Base-by-base conservation (phyloP, 2,797 vertebrate species). In the Novumbra hubbsi region DNA sequence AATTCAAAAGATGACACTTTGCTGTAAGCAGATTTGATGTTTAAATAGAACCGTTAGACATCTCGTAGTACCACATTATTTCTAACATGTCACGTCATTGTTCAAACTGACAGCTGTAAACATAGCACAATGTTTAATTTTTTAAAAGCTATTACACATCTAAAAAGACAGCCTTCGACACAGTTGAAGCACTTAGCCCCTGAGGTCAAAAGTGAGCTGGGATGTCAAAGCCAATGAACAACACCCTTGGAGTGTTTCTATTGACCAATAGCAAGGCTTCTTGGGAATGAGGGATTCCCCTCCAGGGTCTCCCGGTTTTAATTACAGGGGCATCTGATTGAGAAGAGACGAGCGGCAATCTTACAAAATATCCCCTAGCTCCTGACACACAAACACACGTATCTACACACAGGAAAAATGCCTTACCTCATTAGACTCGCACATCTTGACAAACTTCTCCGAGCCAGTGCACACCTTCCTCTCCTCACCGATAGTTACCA, bases 391-490 rank as follows among this genome's bases (percentile, higher is more conserved):
- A 38, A 14, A 27, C 57, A 48, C 50, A 65, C 66, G 55, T 24
- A 34, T 5, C 2, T 5, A 52, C 12, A 8, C 28, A 15, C 32
- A 38, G 12, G 19, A 45, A 48, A 38, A 66, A 63, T 49, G 24
- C 86, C 91, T 93, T 81, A 99, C 98, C 94, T 99, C 97, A 62
- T 95, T 97, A 78, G 97, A 99, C 80, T 96, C 95, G 73, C 98
- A 99, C 96, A 99, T 96, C 88, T 95, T 96, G 78, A 91, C 64
- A 89, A 99, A 98, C 86, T 95, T 98, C 83, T 96, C 95, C 67
- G 95, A 94, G 76, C 88, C 88, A 1, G 95, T 95, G 78, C 98
- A 99, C 78, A 99, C 90, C 88, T 94, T 98, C 91, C 90, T 98
- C 80, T 97, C 96, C 72, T 99, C 97, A 77, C 91, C 92, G 84